Percentiles rank a stretch among this genome's conserved stretches.
phyloP scores from a whole-genome alignment of 2,113 vertebrate genomes.

The Scomber japonicus region DNA sequence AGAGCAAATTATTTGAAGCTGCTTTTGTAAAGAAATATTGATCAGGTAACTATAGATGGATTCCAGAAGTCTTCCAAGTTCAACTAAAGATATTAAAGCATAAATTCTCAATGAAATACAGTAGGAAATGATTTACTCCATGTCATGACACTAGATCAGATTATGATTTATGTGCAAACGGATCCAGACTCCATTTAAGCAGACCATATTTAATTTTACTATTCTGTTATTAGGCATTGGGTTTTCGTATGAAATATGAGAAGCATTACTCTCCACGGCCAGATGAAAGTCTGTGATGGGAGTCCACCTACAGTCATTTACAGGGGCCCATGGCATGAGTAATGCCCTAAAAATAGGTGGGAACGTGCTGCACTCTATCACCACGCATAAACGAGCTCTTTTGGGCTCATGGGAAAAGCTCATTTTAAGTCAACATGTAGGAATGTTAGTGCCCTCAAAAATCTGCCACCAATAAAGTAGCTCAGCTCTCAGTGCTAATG shows the following conservation, averaged over 20 bases:
- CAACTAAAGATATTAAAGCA: slow-evolving; percentile 9
- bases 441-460: slow-evolving; percentile 68
- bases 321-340: slow-evolving; percentile 62
- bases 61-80: slow-evolving; percentile 27
- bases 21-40: slow-evolving; percentile 35
- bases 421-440: slow-evolving; percentile 76
- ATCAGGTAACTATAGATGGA: slow-evolving; percentile 31
- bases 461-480: slow-evolving; percentile 54
- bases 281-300: slow-evolving; percentile 58
- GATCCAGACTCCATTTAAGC: slow-evolving; percentile 22
- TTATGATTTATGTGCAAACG: slow-evolving; percentile 44
- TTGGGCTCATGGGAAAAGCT: slow-evolving; percentile 68
- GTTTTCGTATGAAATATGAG: slow-evolving; percentile 59
- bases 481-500: slow-evolving; percentile 18
- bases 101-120: slow-evolving; percentile 33
- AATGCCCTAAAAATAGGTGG: slow-evolving; percentile 79
- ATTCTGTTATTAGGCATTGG: slow-evolving; percentile 48
- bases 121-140: slow-evolving; percentile 28
- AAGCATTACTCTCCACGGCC: slow-evolving; percentile 46
- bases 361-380: slow-evolving; percentile 75
- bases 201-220: slow-evolving; percentile 44
- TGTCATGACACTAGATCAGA: slow-evolving; percentile 28
- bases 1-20: slow-evolving; percentile 30
- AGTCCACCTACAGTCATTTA: slow-evolving; percentile 59
- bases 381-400: slow-evolving; percentile 66